Evolutionary conservation across 2,113 vertebrate genomes (phyloP).

Genomic region (Spilogale gracilis): DNA sequence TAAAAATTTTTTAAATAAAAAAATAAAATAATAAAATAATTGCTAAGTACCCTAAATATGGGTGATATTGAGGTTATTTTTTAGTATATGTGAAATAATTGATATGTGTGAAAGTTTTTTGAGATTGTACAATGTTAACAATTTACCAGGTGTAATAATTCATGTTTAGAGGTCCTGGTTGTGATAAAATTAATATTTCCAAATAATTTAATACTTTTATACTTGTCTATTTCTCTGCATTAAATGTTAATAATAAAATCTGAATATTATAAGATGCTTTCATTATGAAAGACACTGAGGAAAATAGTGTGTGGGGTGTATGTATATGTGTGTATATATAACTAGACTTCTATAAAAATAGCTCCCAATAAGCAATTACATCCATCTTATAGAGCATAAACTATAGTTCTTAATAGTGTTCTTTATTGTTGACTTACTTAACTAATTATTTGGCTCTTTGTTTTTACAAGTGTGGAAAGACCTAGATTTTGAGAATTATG

Average conservation of each 20-base stretch:
- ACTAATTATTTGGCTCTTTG: neutral
- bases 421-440: constrained; percentile 17
- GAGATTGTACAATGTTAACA: neutral
- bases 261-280: constrained; percentile 33
- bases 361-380: neutral
- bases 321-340: neutral
- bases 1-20: neutral
- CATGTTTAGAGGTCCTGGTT: neutral
- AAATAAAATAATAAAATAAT: neutral
- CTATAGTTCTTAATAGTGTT: neutral
- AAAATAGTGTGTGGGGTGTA: neutral
- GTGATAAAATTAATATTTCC: neutral
- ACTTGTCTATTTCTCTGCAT: neutral
- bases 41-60: neutral
- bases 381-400: neutral
- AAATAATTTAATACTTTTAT: constrained; percentile 7
- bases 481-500: neutral
- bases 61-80: neutral
- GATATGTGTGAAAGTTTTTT: constrained; percentile 41
- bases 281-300: neutral
- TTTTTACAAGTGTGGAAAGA: neutral
- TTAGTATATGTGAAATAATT: neutral
- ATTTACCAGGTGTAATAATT: neutral
- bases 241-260: constrained; percentile 26
- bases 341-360: constrained; percentile 12